These are phyloP conservation scores for Lithobates pipiens DNA, from an alignment of 2,797 vertebrate genomes.

Conservation along the genomic window DNA sequence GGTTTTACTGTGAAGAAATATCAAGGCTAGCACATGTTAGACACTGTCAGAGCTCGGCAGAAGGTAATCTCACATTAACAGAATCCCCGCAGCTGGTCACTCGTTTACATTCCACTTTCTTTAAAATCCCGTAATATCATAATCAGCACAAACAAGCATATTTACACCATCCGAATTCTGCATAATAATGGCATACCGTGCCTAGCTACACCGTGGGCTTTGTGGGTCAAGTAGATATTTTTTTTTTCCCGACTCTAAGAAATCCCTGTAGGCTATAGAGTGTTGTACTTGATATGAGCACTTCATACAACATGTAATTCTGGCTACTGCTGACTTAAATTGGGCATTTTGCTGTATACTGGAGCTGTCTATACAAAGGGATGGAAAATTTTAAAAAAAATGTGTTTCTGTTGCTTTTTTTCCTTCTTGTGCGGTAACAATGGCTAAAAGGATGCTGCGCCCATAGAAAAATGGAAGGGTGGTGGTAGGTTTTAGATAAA, in stretches of 20 bases:
- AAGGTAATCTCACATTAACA: slow-evolving; percentile 52
- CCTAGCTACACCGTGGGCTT: slow-evolving; percentile 25
- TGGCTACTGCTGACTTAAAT: slow-evolving; percentile 37
- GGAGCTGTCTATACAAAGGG: background rate
- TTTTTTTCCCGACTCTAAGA: slow-evolving; percentile 11
- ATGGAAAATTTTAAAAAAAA: background rate
- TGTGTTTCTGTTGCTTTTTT: background rate
- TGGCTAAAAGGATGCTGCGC: background rate
- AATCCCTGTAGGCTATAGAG: slow-evolving; percentile 30
- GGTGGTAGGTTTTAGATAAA: background rate
- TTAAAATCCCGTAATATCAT: slow-evolving; percentile 42
- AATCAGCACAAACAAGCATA: slow-evolving; percentile 48
- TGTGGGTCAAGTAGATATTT: slow-evolving; percentile 44
- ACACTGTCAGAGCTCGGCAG: slow-evolving; percentile 28
- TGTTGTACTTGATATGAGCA: slow-evolving; percentile 44
- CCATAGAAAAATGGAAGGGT: background rate
- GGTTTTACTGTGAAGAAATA: slow-evolving; percentile 47
- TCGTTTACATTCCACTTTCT: slow-evolving; percentile 35
- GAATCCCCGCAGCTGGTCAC: slow-evolving; percentile 34
- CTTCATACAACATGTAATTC: slow-evolving; percentile 10
- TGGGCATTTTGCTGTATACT: slow-evolving; percentile 12
- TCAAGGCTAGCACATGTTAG: slow-evolving; percentile 51
- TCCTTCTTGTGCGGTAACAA: background rate
- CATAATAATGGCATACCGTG: slow-evolving; percentile 35
- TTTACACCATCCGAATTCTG: slow-evolving; percentile 22